Base-by-base conservation (phyloP, 2,888 invertebrate genomes). In the Acleris laterana region DNA sequence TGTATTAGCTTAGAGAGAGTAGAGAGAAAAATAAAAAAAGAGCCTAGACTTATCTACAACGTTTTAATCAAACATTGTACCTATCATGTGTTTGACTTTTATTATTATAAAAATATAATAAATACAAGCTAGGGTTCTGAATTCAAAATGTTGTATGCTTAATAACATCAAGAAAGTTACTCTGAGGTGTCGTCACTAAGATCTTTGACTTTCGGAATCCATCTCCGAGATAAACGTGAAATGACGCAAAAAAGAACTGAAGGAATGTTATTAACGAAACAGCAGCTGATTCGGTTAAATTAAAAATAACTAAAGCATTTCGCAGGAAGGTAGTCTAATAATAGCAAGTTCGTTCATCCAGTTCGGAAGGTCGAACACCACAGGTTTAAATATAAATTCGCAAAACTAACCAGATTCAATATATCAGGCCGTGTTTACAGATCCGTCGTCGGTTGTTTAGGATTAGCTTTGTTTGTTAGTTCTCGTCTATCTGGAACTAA, bases 391-490 rank as follows among this genome's bases (percentile, higher is more conserved):
- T 62, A 62, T 58, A 61, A 61, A 63, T 63, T 68, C 56, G 63
- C 57, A 71, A 73, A 69, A 58, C 66, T 66, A 62, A 56, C 38
- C 61, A 63, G 62, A 62, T 64, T 55, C 67, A 69, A 69, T 72
- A 67, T 68, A 72, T 74, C 62, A 81, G 81, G 71, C 68, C 17
- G 49, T 84, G 85, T 87, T 69, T 88, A 85, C 78, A 82, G 77
- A 85, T 90, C 90, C 72, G 75, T 92, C 89, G 75, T 88, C 90
- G 91, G 52, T 68, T 90, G 85, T 92, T 92, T 90, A 87, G 80
- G 71, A 89, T 92, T 80, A 87, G 83, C 69, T 71, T 57, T 70
- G 78, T 84, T 87, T 87, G 79, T 84, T 83, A 69, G 61, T 69
- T 62, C 32, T 59, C n/a, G 57, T 22, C 19, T 17, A 25, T 22